phyloP scores from a whole-genome alignment of 2,797 vertebrate species.

The Pseudochirops corinnae region DNA sequence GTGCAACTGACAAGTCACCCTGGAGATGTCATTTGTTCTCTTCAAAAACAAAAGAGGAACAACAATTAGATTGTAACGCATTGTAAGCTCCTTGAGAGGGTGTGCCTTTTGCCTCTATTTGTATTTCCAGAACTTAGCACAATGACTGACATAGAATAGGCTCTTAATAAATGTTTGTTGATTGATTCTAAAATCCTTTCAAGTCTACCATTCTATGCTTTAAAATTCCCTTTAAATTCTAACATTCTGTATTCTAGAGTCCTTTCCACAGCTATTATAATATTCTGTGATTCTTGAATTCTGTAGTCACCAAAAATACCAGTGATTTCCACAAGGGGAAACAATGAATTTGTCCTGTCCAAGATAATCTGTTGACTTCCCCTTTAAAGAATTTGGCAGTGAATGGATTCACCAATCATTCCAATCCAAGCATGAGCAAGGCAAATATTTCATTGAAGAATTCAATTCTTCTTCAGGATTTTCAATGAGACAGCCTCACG shows the following conservation, averaged over 20 bases:
- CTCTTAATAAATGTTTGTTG: neutral
- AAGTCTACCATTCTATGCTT: neutral
- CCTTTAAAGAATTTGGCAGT: neutral
- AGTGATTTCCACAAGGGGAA: neutral
- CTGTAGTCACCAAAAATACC: neutral
- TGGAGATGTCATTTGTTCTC: neutral
- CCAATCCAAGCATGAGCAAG: neutral
- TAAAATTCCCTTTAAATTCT: neutral
- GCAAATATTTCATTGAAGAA: neutral
- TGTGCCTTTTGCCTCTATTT: neutral
- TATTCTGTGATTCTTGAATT: neutral
- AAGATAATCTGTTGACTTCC: neutral
- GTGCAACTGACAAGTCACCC: neutral
- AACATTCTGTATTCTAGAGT: neutral
- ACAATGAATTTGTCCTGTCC: neutral
- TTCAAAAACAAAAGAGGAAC: neutral
- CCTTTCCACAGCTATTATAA: neutral
- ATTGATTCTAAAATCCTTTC: neutral
- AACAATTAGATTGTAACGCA: neutral
- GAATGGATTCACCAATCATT: neutral
- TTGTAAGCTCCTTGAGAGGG: too few species aligned
- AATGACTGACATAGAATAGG: neutral
- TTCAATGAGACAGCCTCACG: neutral
- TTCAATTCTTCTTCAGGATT: neutral
- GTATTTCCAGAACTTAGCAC: neutral